These are phyloP conservation scores for Bufo gargarizans DNA, from an alignment of 2,113 vertebrate species.

Conservation along the genomic window DNA sequence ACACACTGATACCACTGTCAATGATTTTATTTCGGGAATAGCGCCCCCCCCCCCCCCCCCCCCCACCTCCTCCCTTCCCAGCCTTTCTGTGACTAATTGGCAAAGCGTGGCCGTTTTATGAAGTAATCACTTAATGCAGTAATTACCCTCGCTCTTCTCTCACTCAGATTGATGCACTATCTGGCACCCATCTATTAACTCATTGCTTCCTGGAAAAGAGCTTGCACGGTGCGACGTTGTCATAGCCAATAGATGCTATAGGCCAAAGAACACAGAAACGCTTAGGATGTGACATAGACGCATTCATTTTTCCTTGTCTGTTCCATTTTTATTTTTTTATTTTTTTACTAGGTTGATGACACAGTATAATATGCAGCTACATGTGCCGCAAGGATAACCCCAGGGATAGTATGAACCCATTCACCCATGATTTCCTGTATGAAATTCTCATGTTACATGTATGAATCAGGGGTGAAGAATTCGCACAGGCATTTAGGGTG, in stretches of 20 bases:
- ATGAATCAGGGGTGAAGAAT: too few relatives aligned
- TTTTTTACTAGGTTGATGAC: background rate
- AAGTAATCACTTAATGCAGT: conserved; percentile 58
- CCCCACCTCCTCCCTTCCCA: background rate
- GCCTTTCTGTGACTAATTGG: conserved; percentile 53
- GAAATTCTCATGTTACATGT: too few relatives aligned
- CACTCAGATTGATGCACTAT: conserved; percentile 48
- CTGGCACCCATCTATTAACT: conserved; percentile 48
- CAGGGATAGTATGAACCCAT: background rate
- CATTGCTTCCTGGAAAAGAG: conserved; percentile 9
- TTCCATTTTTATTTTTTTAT: too few relatives aligned
- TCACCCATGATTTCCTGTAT: background rate
- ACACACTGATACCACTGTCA: conserved; percentile 35
- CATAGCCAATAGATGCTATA: background rate
- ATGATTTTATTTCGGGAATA: conserved; percentile 40
- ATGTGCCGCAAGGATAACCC: background rate
- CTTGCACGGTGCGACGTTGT: background rate
- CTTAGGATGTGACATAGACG: background rate
- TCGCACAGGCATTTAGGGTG: too few relatives aligned
- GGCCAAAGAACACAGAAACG: background rate
- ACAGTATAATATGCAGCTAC: background rate
- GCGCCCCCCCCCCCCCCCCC: background rate
- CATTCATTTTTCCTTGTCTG: too few relatives aligned
- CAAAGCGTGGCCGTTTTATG: conserved; percentile 57
- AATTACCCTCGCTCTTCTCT: conserved; percentile 53